A percentile compares a stretch with the other conserved stretches of the same genome.
These are phyloP conservation scores for Sminthurides aquaticus DNA, from an alignment of 2,888 invertebrate species.

Conservation along the genomic window DNA sequence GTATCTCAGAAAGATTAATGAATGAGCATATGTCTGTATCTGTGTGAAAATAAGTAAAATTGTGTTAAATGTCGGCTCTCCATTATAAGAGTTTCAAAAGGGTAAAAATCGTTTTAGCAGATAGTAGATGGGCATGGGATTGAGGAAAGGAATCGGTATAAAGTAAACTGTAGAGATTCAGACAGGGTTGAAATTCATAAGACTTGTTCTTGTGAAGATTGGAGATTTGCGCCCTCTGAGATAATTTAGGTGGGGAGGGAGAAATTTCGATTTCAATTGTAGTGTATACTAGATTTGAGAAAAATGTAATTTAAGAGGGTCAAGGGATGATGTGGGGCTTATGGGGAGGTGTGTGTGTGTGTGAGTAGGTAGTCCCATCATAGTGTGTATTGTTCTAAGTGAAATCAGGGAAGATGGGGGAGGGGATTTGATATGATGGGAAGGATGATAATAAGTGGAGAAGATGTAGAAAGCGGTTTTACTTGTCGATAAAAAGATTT, in stretches of 20 bases:
- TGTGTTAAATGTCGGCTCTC: too few species aligned
- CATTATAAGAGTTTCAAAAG: too few species aligned
- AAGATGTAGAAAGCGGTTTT: not conserved
- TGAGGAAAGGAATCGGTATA: too few species aligned
- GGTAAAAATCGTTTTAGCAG: too few species aligned
- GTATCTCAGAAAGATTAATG: too few species aligned
- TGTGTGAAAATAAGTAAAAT: too few species aligned
- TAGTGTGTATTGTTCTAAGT: constrained; percentile 1
- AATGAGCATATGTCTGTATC: too few species aligned
- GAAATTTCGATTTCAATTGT: constrained; percentile 5
- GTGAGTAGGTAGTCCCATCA: not conserved
- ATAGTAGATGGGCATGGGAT: too few species aligned
- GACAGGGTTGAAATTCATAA: too few species aligned
- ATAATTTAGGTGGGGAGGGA: not conserved
- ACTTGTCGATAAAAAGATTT: constrained; percentile 9
- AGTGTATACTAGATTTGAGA: not conserved
- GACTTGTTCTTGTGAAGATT: too few species aligned
- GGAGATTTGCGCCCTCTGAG: too few species aligned
- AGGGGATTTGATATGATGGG: not conserved
- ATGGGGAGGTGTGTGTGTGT: not conserved
- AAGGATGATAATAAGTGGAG: not conserved
- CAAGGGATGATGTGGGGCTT: not conserved
- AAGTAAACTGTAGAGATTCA: too few species aligned
- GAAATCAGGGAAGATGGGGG: not conserved
- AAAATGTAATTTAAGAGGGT: not conserved